phyloP scores from a whole-genome alignment of 2,797 vertebrate genomes.

The Leptodactylus fallax region DNA sequence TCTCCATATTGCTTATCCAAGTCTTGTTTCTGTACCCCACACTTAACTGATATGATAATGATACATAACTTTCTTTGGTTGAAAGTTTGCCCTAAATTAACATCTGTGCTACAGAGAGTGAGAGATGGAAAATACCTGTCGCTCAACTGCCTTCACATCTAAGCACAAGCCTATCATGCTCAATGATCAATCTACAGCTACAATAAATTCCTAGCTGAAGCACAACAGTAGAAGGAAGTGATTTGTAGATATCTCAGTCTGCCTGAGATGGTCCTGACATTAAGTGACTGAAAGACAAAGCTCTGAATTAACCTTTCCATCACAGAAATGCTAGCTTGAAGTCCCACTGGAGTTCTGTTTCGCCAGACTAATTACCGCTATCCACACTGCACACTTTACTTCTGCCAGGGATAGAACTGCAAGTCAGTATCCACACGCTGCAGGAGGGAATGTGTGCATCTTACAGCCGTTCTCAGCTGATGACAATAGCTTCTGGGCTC shows the following conservation, averaged over 20 bases:
- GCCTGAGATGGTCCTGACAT: constrained; percentile 47
- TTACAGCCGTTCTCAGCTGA: not conserved
- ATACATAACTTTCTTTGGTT: not conserved
- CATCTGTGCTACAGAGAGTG: not conserved
- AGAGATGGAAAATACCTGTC: constrained; percentile 12
- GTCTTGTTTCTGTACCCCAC: too few species aligned
- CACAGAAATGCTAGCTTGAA: not conserved
- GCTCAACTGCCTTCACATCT: not conserved
- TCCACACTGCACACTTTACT: constrained; percentile 23
- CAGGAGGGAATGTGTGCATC: not conserved
- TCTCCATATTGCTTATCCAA: not conserved
- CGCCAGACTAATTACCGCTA: constrained; percentile 47
- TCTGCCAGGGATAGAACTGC: constrained; percentile 13
- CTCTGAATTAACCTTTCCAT: constrained; percentile 60
- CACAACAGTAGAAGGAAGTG: constrained; percentile 41
- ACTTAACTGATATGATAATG: not conserved
- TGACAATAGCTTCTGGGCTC: not conserved
- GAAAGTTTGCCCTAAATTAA: not conserved
- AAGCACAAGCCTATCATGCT: constrained; percentile 3
- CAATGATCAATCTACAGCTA: constrained; percentile 33
- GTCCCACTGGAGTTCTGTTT: constrained; percentile 37
- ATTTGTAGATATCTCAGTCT: constrained; percentile 42
- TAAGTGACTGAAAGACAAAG: constrained; percentile 55
- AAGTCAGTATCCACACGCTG: constrained; percentile 32
- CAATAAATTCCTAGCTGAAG: constrained; percentile 20